These are phyloP conservation scores for Henricia sp. DNA, from an alignment of 53 echinoderm and acorn worm genomes.

Conservation along the genomic window DNA sequence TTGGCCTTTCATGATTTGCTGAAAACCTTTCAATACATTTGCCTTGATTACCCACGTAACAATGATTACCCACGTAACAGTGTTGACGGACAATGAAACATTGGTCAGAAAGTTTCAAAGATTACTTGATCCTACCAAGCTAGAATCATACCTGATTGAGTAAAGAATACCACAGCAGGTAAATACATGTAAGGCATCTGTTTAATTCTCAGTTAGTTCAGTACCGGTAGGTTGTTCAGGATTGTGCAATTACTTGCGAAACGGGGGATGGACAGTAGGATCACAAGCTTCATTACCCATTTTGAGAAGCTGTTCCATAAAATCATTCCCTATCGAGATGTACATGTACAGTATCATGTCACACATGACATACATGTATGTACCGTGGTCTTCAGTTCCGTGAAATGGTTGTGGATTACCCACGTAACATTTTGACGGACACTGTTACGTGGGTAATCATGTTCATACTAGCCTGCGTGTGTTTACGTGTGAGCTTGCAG, in stretches of 20 bases:
- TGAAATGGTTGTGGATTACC: background rate
- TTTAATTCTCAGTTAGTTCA: constrained; percentile 1
- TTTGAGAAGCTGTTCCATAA: constrained; percentile 2
- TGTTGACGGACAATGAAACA: constrained; percentile 22
- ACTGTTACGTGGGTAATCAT: background rate
- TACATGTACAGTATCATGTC: too few species aligned
- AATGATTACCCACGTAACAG: constrained; percentile 15
- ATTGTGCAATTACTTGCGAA: background rate
- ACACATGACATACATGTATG: background rate
- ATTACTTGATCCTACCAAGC: background rate
- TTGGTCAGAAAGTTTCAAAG: background rate
- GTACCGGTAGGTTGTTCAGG: background rate
- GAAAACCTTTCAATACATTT: background rate
- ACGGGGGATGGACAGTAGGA: constrained; percentile 1
- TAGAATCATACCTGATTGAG: background rate
- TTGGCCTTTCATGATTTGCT: background rate
- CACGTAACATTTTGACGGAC: constrained; percentile 36
- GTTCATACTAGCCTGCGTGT: background rate
- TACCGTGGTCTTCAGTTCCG: background rate
- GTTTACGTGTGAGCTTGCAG: background rate
- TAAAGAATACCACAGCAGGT: constrained; percentile 4
- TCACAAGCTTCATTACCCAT: background rate
- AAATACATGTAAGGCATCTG: background rate
- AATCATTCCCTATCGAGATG: background rate
- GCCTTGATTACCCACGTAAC: background rate